Base-by-base conservation (phyloP, 1,140 invertebrate genomes). In the Drosophila truncata region DNA sequence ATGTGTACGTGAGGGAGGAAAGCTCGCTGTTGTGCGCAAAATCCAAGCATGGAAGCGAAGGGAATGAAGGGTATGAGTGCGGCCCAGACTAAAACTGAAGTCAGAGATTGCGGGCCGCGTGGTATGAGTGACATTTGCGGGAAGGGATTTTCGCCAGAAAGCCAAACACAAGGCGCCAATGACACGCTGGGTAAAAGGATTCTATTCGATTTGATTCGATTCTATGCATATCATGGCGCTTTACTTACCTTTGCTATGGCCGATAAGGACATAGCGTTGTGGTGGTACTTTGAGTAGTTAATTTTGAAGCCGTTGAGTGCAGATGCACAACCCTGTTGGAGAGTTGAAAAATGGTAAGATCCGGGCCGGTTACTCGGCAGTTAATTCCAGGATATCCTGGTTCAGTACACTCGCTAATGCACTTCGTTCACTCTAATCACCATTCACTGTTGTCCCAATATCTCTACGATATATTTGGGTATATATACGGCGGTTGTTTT, bases 261-360 rank as follows among this genome's bases (percentile, higher is more conserved):
- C 91, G 92, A 93, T 55, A 93, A 77, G 83, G 92, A 93, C 92
- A 93, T 93, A 92, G 92, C 92, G 91, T 93, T 93, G 70, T 93
- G 92, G 76, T 92, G 91, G 75, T 93, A 93, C 92, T 93, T 93
- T 91, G 92, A 93, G 78, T 93, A 93, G 65, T 93, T 93, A 92
- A 93, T 93, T 85, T 93, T 93, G 92, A 90, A 91, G 92, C 92
- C 91, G 86, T 91, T 93, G 57, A 61, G 75, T 66, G 64, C 85
- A 69, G 50, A 76, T 58, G 84, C 83, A 88, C 84, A 63, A 77
- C 57, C 59, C 47, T 39, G 62, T 52, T 46, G 31, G 10, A 29
- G 41, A 78, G 31, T 60, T 65, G 73, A 82, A 77, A 41, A 27
- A 35, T 50, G 10, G 50, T 42, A 55, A 44, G 46, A 52, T 58